Percentiles rank a stretch among this genome's conserved stretches.
Evolutionary conservation across 2,888 invertebrate species (phyloP).

Genomic region (Drosophila tanythrix): DNA sequence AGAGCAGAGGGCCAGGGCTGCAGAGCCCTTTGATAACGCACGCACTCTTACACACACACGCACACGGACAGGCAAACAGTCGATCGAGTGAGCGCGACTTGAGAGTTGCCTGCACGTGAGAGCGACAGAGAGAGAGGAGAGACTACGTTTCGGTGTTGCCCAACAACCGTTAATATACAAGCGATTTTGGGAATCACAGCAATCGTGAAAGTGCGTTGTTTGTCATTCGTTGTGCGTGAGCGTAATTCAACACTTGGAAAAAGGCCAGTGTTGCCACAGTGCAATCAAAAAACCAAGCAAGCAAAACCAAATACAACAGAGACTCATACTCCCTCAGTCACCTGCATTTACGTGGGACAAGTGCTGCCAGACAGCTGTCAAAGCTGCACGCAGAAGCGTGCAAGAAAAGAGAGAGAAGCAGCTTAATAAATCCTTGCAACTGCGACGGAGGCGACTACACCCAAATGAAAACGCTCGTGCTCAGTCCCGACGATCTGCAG

Average conservation of each 20-base stretch:
- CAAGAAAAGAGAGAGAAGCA: constrained; percentile 1
- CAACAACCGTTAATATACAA: constrained; percentile 45
- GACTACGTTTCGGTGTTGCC: constrained; percentile 35
- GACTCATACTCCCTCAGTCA: not conserved
- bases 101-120: constrained; percentile 24
- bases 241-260: constrained; percentile 28
- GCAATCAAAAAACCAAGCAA: not conserved
- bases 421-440: constrained; percentile 4
- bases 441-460: constrained; percentile 8
- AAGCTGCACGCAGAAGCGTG: not conserved
- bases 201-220: constrained; percentile 67
- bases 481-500: constrained; percentile 81
- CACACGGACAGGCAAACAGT: constrained; percentile 20
- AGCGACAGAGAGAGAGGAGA: constrained; percentile 22
- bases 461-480: constrained; percentile 82
- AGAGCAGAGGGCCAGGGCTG: constrained; percentile 46
- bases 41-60: constrained; percentile 23
- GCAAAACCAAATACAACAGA: not conserved
- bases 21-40: constrained; percentile 70
- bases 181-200: constrained; percentile 65
- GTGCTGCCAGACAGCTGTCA: constrained; percentile 4
- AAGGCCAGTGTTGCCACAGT: constrained; percentile 50
- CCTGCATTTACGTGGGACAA: constrained; percentile 8
- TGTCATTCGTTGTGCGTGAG: constrained; percentile 40
- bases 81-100: constrained; percentile 25